Base-by-base conservation (phyloP, 2,888 invertebrate genomes). In the Heliothis peltigera region DNA sequence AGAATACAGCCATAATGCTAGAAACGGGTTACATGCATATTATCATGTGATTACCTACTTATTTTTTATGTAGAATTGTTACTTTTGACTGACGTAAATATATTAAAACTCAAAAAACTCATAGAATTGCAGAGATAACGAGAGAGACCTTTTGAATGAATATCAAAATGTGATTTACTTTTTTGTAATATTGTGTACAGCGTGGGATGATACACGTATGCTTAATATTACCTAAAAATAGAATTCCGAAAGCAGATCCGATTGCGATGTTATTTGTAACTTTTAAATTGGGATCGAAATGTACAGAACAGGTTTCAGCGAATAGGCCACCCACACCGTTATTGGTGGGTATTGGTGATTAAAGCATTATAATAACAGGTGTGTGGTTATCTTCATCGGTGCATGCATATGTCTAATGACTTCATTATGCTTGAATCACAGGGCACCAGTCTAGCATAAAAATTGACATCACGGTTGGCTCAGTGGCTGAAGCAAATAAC, bases 1-100 rank as follows among this genome's bases (percentile, higher is more conserved):
- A 74, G 75, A 75, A 75, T 64, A 74, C 17, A 69, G 66, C 18
- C 19, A 21, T 46, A 22, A 21, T 64, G 39, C 12, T 63, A 39
- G 18, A 44, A 64, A 64, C 56, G 25, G n/a, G 4, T 53, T 60
- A 32, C 32, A 12, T 32, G 12, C 3, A 32, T 8, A 32, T 32
- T 2, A 25, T 25, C 7, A 5, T 8, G n/a, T n/a, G n/a, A n/a
- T n/a, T n/a, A n/a, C n/a, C n/a, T n/a, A n/a, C n/a, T n/a, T n/a
- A n/a, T n/a, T n/a, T n/a, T n/a, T n/a, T n/a, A n/a, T n/a, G n/a
- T n/a, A n/a, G n/a, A n/a, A n/a, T n/a, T n/a, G n/a, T n/a, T n/a
- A n/a, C n/a, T n/a, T n/a, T n/a, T n/a, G n/a, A n/a, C n/a, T n/a
- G n/a, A n/a, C n/a, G n/a, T n/a, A n/a, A n/a, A n/a, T n/a, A n/a